Base-by-base conservation (phyloP, 1,140 invertebrate genomes). In the Papilio polytes region DNA sequence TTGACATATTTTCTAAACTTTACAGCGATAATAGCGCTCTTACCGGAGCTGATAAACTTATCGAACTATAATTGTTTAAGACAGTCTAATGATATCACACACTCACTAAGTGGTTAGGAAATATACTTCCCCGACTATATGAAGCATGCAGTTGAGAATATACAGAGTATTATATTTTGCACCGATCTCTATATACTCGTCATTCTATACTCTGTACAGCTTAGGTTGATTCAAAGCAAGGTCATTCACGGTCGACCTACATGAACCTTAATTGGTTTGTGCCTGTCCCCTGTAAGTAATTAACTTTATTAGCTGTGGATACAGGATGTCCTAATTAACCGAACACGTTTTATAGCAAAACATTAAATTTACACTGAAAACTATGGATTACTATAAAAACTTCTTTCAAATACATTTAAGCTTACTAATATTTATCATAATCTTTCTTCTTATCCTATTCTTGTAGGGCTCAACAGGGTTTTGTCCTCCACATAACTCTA, bases 261-360 rank as follows among this genome's bases (percentile, higher is more conserved):
- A 70, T 70, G 63, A 31, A 13, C 63, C 63, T 70, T 70, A 70
- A 70, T 70, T 70, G 63, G 63, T 70, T 70, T 70, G 63, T 70
- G 63, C 31, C 63, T 31, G 63, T 63, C 59, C 22, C 63, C 63
- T 70, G 63, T 70, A 70, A 70, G 26, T 70, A 70, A 70, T 70
- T 70, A 70, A 70, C 26, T 70, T 70, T 70, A 70, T 70, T 70
- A 70, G 26, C 63, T 13, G 12, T 70, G 10, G 20, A 70, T 31
- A 70, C 63, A 31, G 63, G 63, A 15, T 70, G 26, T 70, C 1
- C 63, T 70, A 70, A 70, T 31, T n/a, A 31, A 26, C 59, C 59
- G 20, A 13, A 63, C 20, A 22, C 59, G 22, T 3, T 63, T 63
- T 63, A 63, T 63, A 13, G 59, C 22, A 63, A 26, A 0, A 26